Evolutionary conservation across 2,113 vertebrate species (phyloP), one percentile per base, ranked within the genome.

Genomic region (Takifugu flavidus): DNA sequence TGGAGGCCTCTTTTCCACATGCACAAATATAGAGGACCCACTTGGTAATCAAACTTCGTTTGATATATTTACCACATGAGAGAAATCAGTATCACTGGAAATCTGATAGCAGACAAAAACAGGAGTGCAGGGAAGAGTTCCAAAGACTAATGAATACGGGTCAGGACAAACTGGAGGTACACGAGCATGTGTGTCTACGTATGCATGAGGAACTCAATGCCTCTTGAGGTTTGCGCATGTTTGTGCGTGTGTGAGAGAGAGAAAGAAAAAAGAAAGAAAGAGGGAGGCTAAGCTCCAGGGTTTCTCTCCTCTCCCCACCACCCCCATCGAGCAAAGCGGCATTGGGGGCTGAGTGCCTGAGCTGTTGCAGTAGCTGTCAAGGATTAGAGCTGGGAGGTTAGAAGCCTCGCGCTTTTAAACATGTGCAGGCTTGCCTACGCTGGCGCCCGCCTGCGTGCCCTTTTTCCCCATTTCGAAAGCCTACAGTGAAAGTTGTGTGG

Each of bases 61-160:
- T 49, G 52, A 84, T 86, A 80, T 34, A 75, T 80, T 79, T 52
- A 73, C 13, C 72, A 61, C 53, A 45, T 15, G 54, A 72, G 57
- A 82, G 49, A 70, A 70, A 67, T 65, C 6, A 70, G 64, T 69
- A 53, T 62, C 53, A 53, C 12, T 25, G 67, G 59, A 63, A 51
- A 50, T 67, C 59, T 28, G 15, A 62, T 46, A 57, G 70, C 42
- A 66, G 58, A 8, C 44, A 55, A 54, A 53, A 14, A 53, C 55
- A 31, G 53, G 49, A 50, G 66, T 49, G 59, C 56, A 50, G 53
- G 54, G 55, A 54, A 47, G 8, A 10, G 46, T 57, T 66, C 8
- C 5, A 49, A 45, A 49, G 57, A 70, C 72, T 77, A 69, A 80
- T 80, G 79, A 65, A 79, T 51, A 68, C 76, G 72, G 83, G 80